Base-by-base conservation (phyloP, 1,140 invertebrate genomes). In the Atta cephalotes region DNA sequence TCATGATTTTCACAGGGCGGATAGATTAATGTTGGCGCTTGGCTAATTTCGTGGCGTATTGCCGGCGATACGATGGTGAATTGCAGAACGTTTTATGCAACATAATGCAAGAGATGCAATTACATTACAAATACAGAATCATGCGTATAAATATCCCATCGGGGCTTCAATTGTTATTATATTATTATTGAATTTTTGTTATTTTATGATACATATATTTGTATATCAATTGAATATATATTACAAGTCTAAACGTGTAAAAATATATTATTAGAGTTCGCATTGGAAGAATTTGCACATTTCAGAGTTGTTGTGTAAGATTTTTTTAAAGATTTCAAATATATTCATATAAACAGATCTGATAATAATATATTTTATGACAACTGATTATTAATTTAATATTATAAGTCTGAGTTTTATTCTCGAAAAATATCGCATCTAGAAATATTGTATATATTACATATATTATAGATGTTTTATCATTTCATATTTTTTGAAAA, bases 21-120 rank as follows among this genome's bases (percentile, higher is more conserved):
- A 82, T 74, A 82, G 80, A 82, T 82, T 82, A 82, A 82, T 72
- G 68, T 21, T 74, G 80, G 80, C 80, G 68, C 18, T 4, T 18
- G 39, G 56, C 39, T 82, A 82, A 82, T 82, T 82, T 60, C 80
- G 68, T 21, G 80, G 53, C 68, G 25, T 31, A 74, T 82, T 82
- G 39, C 35, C 39, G 56, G 14, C 51, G 66, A 81, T 71, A 66
- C 28, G 63, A 70, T 12, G 51, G 31, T 56, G 21, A 81, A 81
- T 72, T 49, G 31, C 53, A 53, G 21, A 82, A 45, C 68, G 25
- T 82, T 82, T 60, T 74, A 82, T 16, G 35, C 56, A 1, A 25
- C 39, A 74, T 82, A 58, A 82, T 74, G 53, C 31, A 49, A 60
- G 79, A 35, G 66, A 82, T 72, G 35, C 21, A 31, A 74, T 82